Conservation (phyloP, 2,797 vertebrate species). For the Tokudaia muenninki region DNA sequence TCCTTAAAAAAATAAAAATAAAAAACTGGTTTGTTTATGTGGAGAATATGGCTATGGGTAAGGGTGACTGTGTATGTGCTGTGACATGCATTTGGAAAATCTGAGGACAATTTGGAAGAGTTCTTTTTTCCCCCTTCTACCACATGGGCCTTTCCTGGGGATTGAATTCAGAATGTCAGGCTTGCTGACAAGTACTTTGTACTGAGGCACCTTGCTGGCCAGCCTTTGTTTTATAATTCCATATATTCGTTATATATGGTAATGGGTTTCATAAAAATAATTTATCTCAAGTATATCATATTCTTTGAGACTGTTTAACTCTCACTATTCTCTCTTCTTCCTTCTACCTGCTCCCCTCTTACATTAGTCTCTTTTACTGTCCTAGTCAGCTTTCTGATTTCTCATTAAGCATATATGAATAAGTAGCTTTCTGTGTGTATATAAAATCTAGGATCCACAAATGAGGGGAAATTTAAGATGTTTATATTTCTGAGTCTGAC, state of each 20-base stretch:
- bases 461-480: neutral
- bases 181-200: neutral
- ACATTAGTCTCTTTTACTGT: neutral
- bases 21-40: neutral
- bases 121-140: neutral
- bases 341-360: neutral
- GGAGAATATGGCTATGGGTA: neutral
- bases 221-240: neutral
- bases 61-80: neutral
- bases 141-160: neutral
- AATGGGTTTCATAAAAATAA: neutral
- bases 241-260: neutral
- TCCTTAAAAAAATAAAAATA: neutral
- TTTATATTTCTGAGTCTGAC: neutral
- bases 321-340: neutral
- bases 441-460: neutral
- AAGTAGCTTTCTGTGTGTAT: neutral
- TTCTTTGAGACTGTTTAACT: neutral
- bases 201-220: neutral
- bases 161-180: neutral
- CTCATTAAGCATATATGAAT: neutral
- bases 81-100: neutral
- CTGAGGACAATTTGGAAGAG: neutral
- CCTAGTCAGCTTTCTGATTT: neutral
- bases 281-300: neutral